phyloP scores from a whole-genome alignment of 2,888 invertebrate species.

The Lepas anatifera region DNA sequence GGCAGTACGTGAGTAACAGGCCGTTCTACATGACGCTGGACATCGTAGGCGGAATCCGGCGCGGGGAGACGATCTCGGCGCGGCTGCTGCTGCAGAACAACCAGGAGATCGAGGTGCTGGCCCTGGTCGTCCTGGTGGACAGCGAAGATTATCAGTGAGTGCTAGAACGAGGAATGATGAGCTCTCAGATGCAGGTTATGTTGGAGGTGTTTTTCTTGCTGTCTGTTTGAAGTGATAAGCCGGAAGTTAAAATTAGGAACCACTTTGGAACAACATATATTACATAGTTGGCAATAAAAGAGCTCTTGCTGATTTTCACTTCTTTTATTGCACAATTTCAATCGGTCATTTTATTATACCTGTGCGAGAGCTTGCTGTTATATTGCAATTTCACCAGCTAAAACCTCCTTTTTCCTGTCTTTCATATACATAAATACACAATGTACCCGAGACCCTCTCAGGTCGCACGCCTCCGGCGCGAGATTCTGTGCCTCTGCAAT shows the following conservation, averaged over 20 bases:
- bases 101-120: conserved; percentile 69
- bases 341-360: too few relatives aligned
- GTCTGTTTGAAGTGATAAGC: too few relatives aligned
- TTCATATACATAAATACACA: too few relatives aligned
- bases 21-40: conserved; percentile 94
- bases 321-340: neutral
- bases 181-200: too few relatives aligned
- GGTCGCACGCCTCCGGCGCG: too few relatives aligned
- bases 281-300: neutral
- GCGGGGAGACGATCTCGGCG: conserved; percentile 88
- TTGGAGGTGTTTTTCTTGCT: too few relatives aligned
- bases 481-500: too few relatives aligned
- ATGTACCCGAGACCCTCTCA: too few relatives aligned
- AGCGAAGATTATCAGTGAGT: conserved; percentile 55
- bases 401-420: too few relatives aligned
- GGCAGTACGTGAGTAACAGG: conserved; percentile 69
- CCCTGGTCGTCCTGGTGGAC: conserved; percentile 69
- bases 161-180: too few relatives aligned
- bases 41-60: conserved; percentile 66
- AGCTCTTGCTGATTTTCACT: neutral
- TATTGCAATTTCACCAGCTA: neutral
- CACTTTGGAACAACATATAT: too few relatives aligned
- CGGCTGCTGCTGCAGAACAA: conserved; percentile 90
- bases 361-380: neutral
- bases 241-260: too few relatives aligned